Evolutionary conservation across 2,888 invertebrate genomes (phyloP).

Genomic region (Saturnia japonica): DNA sequence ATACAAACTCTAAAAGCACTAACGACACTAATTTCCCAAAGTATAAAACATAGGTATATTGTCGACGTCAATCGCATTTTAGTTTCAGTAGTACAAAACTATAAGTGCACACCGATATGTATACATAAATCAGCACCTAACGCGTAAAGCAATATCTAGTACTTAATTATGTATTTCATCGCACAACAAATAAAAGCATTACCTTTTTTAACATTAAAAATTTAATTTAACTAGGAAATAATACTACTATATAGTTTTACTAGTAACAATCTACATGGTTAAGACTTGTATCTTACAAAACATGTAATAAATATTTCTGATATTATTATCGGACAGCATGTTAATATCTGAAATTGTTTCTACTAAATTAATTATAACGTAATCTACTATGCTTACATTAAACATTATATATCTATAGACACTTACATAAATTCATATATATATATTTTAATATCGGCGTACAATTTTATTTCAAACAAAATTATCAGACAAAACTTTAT

Average conservation of each 20-base stretch:
- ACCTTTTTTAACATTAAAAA: conserved; percentile 64
- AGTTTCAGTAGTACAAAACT: conserved; percentile 58
- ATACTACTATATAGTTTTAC: conserved; percentile 39
- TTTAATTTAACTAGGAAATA: conserved; percentile 57
- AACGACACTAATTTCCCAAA: conserved; percentile 34
- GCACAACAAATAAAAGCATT: conserved; percentile 59
- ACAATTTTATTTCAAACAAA: neutral
- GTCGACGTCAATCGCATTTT: conserved; percentile 75
- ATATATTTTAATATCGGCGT: neutral
- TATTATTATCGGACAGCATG: conserved; percentile 19
- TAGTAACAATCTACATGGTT: conserved; percentile 47
- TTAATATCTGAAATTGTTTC: neutral
- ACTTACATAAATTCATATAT: neutral
- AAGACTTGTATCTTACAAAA: conserved; percentile 36
- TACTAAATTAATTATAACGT: neutral
- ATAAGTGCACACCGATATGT: conserved; percentile 66
- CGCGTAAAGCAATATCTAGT: conserved; percentile 71
- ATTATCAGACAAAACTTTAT: neutral
- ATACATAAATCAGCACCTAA: conserved; percentile 74
- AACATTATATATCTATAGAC: neutral
- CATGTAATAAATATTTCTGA: conserved; percentile 19
- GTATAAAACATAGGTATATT: conserved; percentile 70
- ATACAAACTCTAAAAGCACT: conserved; percentile 39
- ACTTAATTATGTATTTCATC: conserved; percentile 36
- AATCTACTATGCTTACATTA: neutral